These are phyloP conservation scores for Sebastes miniatus DNA, from an alignment of 2,797 vertebrate species.

Conservation along the genomic window DNA sequence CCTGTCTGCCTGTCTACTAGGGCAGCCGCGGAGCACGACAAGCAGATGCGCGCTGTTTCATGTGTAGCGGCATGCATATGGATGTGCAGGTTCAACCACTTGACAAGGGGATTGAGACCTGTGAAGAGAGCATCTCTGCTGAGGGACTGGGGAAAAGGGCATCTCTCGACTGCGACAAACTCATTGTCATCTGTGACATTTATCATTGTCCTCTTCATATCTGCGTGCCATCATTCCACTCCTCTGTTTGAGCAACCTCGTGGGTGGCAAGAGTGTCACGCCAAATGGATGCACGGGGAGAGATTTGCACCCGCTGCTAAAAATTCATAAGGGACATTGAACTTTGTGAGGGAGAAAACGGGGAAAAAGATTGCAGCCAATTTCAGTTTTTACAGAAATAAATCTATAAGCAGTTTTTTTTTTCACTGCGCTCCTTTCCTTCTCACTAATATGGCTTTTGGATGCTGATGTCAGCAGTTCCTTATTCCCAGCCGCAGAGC, in stretches of 20 bases:
- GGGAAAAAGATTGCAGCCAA: slow-evolving; percentile 31
- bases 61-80: slow-evolving; percentile 79
- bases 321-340: slow-evolving; percentile 43
- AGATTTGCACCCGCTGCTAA: slow-evolving; percentile 39
- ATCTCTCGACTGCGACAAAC: slow-evolving; percentile 72
- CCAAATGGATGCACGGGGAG: slow-evolving; percentile 11
- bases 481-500: slow-evolving; percentile 47
- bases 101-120: slow-evolving; percentile 77
- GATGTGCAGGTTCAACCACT: slow-evolving; percentile 80
- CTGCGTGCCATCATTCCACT: slow-evolving; percentile 43
- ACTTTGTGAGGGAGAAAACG: slow-evolving; percentile 6
- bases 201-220: slow-evolving; percentile 71
- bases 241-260: slow-evolving; percentile 24
- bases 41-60: slow-evolving; percentile 68
- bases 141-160: slow-evolving; percentile 79
- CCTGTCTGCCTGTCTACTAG: slow-evolving; percentile 60
- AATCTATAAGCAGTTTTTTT: slow-evolving; percentile 71
- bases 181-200: slow-evolving; percentile 82
- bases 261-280: slow-evolving; percentile 23
- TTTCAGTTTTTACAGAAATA: slow-evolving; percentile 68
- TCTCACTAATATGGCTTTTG: slow-evolving; percentile 59
- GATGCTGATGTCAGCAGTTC: slow-evolving; percentile 78
- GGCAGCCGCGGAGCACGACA: slow-evolving; percentile 39
- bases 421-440: slow-evolving; percentile 37
- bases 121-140: slow-evolving; percentile 68